A percentile compares a stretch with the other conserved stretches of the same genome.
Evolutionary conservation across 2,797 vertebrate genomes (phyloP).

Genomic region (Gambusia yucatana): DNA sequence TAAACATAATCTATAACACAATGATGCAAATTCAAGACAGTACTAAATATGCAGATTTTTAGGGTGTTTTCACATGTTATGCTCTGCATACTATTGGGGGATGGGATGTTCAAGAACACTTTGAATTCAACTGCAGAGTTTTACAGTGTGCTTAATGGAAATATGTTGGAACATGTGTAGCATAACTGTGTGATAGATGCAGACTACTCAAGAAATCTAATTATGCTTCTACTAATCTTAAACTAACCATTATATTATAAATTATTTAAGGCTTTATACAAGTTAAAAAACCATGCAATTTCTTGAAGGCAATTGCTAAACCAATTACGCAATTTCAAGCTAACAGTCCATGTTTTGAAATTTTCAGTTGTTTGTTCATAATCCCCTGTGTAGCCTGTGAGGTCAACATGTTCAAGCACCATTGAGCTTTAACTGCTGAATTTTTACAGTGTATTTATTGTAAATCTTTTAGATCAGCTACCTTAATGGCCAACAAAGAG

Average conservation of each 20-base stretch:
- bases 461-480: conserved; percentile 46
- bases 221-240: not conserved
- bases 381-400: not conserved
- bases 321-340: not conserved
- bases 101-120: not conserved
- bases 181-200: too few relatives aligned
- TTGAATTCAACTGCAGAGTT: not conserved
- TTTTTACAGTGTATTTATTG: conserved; percentile 32
- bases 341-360: not conserved
- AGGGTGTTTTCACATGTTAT: not conserved
- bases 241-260: not conserved
- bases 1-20: not conserved
- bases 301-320: not conserved
- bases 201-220: not conserved
- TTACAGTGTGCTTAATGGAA: not conserved
- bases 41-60: not conserved
- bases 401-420: not conserved
- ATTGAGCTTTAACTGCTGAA: conserved; percentile 16
- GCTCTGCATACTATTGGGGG: not conserved
- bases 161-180: not conserved
- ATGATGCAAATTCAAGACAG: not conserved
- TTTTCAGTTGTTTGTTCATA: not conserved
- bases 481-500: conserved; percentile 32
- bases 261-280: not conserved
- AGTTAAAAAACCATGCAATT: not conserved